These are phyloP conservation scores for Ploceus nigricollis DNA, from an alignment of 2,113 vertebrate species.

Conservation along the genomic window DNA sequence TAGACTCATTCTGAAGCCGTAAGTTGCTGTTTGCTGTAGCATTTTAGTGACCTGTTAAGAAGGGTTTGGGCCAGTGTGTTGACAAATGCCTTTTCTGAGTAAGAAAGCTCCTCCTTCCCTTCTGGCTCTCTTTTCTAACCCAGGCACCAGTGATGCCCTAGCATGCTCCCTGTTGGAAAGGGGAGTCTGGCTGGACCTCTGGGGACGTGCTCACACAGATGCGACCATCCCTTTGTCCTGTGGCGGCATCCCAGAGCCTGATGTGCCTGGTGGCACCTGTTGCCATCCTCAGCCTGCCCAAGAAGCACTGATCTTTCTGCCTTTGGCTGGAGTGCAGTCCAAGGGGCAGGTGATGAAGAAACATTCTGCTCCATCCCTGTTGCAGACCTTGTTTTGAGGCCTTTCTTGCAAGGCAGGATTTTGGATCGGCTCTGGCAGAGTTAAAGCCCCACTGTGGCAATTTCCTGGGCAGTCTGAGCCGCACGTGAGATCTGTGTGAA, in stretches of 20 bases:
- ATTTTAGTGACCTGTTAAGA: slow-evolving; percentile 33
- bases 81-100: slow-evolving; percentile 35
- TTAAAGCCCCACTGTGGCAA: background rate
- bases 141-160: background rate
- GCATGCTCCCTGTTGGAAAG: background rate
- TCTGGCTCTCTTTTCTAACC: background rate
- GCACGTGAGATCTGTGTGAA: background rate
- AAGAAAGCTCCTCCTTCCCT: background rate
- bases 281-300: background rate
- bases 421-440: background rate
- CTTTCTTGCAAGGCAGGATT: background rate
- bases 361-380: background rate
- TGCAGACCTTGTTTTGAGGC: background rate
- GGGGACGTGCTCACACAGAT: background rate
- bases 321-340: background rate
- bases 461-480: background rate
- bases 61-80: background rate
- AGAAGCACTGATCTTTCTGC: background rate
- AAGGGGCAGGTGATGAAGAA: background rate
- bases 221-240: background rate
- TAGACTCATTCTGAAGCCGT: slow-evolving; percentile 8
- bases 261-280: background rate
- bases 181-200: background rate
- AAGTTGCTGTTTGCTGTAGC: slow-evolving; percentile 30
- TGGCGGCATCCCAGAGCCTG: background rate